Conservation (phyloP, 2,888 invertebrate genomes). For the Plutella xylostella region DNA sequence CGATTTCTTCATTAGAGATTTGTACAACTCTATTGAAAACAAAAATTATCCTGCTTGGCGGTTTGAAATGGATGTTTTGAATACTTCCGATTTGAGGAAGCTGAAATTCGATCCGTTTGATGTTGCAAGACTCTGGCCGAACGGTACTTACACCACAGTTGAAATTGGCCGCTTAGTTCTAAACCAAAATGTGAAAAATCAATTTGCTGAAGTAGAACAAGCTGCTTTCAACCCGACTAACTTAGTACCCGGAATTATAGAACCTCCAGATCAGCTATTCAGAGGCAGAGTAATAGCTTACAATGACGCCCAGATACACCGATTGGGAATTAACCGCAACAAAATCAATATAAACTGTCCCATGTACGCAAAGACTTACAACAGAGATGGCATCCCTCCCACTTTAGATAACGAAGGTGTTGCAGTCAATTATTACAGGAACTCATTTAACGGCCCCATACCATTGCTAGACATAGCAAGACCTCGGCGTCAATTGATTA, state of each 20-base stretch:
- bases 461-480: background rate
- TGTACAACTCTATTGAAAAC: conserved; percentile 38
- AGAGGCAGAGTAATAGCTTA: background rate
- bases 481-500: background rate
- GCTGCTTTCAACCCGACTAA: conserved; percentile 7
- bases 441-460: background rate
- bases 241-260: conserved; percentile 9
- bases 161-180: conserved; percentile 5
- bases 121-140: conserved; percentile 16
- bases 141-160: conserved; percentile 17
- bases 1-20: conserved; percentile 38
- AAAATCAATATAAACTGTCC: background rate
- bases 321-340: background rate
- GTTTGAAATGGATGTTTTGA: conserved; percentile 8
- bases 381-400: background rate
- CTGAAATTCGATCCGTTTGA: conserved; percentile 13
- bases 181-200: conserved; percentile 7
- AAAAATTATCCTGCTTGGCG: conserved; percentile 32
- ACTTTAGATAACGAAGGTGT: background rate
- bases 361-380: background rate
- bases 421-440: background rate
- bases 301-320: background rate
- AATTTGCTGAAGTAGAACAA: conserved; percentile 10
- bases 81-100: conserved; percentile 26
- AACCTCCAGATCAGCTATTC: conserved; percentile 4